These are phyloP conservation scores for Nomada goodeniana DNA, from an alignment of 2,888 invertebrate species.

Conservation along the genomic window DNA sequence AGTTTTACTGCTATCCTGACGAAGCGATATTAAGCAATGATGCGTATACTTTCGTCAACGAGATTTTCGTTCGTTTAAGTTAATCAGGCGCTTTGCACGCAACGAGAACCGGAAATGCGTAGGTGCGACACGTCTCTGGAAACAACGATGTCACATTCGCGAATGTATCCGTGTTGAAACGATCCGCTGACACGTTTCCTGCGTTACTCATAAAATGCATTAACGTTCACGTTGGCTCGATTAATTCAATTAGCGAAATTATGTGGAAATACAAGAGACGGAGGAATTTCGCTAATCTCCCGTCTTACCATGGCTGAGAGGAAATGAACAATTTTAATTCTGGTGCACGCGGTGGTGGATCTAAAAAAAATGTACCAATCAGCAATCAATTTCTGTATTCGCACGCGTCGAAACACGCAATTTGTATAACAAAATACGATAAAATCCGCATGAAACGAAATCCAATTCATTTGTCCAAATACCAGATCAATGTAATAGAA, in stretches of 20 bases:
- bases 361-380: too few relatives aligned
- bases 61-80: conserved; percentile 29
- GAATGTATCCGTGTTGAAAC: conserved; percentile 56
- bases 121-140: conserved; percentile 66
- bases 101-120: conserved; percentile 72
- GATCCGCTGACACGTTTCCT: conserved; percentile 53
- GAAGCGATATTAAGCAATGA: not conserved
- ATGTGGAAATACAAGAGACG: conserved; percentile 3
- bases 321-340: too few relatives aligned
- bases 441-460: not conserved
- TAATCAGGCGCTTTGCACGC: conserved; percentile 25
- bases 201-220: conserved; percentile 37
- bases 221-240: conserved; percentile 23
- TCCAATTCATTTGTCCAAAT: not conserved
- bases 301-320: too few relatives aligned
- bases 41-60: not conserved
- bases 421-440: too few relatives aligned
- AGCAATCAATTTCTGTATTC: too few relatives aligned
- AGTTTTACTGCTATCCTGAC: not conserved
- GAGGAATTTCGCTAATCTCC: too few relatives aligned
- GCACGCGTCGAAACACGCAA: not conserved
- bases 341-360: too few relatives aligned
- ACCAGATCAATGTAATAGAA: not conserved
- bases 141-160: conserved; percentile 60
- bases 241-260: conserved; percentile 42